phyloP scores from a whole-genome alignment of 2,888 invertebrate species.

The Rhagonycha lutea region DNA sequence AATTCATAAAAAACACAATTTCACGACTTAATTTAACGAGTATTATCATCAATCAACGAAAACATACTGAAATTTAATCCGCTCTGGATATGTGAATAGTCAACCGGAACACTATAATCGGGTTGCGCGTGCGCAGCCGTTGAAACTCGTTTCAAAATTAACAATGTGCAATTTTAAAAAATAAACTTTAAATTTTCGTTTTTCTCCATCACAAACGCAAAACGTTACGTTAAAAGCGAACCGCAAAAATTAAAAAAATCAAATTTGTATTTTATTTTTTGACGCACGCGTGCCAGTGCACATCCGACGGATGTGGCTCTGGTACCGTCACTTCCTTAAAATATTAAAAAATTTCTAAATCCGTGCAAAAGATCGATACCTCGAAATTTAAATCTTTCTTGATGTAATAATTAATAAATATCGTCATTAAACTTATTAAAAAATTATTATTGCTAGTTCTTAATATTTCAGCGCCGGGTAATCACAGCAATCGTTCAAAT shows the following conservation, averaged over 20 bases:
- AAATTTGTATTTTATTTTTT: background rate
- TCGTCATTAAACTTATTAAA: background rate
- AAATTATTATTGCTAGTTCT: background rate
- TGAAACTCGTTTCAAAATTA: background rate
- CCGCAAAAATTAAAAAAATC: background rate
- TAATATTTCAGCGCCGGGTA: no score
- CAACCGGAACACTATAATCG: constrained; percentile 28
- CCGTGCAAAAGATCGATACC: no score
- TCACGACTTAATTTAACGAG: constrained; percentile 9
- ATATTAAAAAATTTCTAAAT: background rate
- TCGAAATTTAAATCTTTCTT: background rate
- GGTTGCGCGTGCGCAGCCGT: constrained; percentile 30
- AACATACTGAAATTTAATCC: constrained; percentile 39
- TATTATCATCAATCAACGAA: constrained; percentile 9
- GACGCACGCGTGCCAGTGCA: background rate
- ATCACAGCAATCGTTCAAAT: no score
- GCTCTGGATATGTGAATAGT: constrained; percentile 15
- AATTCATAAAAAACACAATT: constrained; percentile 17
- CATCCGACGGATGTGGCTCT: background rate
- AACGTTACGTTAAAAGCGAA: background rate
- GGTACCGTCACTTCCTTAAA: background rate
- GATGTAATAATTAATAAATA: background rate
- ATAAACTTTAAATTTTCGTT: background rate
- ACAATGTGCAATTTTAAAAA: background rate
- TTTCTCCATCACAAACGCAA: background rate